phyloP scores from a whole-genome alignment of 2,797 vertebrate species.

The Chaetodon trifasciatus region DNA sequence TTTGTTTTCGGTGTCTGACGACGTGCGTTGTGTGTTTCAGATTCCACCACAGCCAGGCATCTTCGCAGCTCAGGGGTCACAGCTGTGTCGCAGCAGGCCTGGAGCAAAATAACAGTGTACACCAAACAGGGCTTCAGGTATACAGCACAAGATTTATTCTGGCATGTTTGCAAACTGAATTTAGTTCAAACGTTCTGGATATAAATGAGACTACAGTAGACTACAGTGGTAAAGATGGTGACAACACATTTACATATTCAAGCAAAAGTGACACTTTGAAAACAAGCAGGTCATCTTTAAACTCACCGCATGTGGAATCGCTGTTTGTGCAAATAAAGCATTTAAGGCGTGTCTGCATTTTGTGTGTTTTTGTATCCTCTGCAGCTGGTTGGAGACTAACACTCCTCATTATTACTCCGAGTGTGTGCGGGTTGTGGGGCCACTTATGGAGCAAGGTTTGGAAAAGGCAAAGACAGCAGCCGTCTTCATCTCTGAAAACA shows the following conservation, averaged over 20 bases:
- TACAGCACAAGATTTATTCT: background rate
- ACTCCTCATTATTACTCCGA: conserved; percentile 86
- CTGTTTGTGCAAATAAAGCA: background rate
- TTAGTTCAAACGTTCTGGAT: background rate
- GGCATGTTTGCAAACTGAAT: background rate
- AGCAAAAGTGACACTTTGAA: background rate
- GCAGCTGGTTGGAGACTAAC: conserved; percentile 91
- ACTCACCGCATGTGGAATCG: background rate
- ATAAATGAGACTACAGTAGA: background rate
- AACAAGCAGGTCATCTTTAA: too few species aligned
- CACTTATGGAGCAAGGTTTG: conserved; percentile 84
- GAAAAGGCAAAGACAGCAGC: conserved; percentile 72
- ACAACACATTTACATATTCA: too few species aligned
- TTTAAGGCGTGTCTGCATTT: background rate
- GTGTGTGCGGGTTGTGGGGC: conserved; percentile 78
- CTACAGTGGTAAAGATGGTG: too few species aligned
- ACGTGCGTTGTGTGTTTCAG: conserved; percentile 66
- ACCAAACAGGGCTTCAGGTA: conserved; percentile 89
- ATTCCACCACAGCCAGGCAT: conserved; percentile 86
- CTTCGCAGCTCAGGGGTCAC: conserved; percentile 88
- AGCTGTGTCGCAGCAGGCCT: conserved; percentile 86
- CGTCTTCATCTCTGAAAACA: conserved; percentile 75
- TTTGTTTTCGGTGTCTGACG: background rate
- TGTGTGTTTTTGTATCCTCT: conserved; percentile 22
- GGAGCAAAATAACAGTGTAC: conserved; percentile 86